Evolutionary conservation across 2,113 vertebrate species (phyloP).

Genomic region (Lepus europaeus): DNA sequence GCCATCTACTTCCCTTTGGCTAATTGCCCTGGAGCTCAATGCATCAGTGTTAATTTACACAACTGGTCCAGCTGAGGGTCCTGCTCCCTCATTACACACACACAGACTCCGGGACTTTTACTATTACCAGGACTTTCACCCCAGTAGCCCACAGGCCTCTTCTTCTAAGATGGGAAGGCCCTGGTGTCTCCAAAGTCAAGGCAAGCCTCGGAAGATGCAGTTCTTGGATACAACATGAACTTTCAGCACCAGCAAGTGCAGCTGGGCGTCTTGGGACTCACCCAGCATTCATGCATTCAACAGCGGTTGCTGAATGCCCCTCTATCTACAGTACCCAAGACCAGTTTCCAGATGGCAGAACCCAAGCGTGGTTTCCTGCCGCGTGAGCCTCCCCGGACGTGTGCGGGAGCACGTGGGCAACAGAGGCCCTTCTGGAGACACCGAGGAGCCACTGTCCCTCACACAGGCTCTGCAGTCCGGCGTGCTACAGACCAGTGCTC

Average conservation of each 20-base stretch:
- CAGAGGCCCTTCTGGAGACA: not conserved
- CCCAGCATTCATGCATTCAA: conserved; percentile 50
- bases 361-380: not conserved
- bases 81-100: not conserved
- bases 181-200: conserved; percentile 44
- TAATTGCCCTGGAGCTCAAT: not conserved
- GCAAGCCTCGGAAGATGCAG: conserved; percentile 30
- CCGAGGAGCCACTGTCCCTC: not conserved
- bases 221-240: conserved; percentile 23
- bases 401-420: not conserved
- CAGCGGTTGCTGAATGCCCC: not conserved
- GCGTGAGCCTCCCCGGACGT: not conserved
- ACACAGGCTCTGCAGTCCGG: not conserved
- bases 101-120: not conserved
- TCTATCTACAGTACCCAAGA: conserved; percentile 36
- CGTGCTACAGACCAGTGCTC: not conserved
- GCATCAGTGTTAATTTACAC: not conserved
- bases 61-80: not conserved
- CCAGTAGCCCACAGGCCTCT: not conserved
- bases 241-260: not conserved
- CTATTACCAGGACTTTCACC: not conserved
- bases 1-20: not conserved
- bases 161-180: not conserved
- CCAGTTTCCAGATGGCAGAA: conserved; percentile 41
- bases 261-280: conserved; percentile 63